Evolutionary conservation across 2,888 invertebrate species (phyloP).

Genomic region (Cyaniris semiargus): DNA sequence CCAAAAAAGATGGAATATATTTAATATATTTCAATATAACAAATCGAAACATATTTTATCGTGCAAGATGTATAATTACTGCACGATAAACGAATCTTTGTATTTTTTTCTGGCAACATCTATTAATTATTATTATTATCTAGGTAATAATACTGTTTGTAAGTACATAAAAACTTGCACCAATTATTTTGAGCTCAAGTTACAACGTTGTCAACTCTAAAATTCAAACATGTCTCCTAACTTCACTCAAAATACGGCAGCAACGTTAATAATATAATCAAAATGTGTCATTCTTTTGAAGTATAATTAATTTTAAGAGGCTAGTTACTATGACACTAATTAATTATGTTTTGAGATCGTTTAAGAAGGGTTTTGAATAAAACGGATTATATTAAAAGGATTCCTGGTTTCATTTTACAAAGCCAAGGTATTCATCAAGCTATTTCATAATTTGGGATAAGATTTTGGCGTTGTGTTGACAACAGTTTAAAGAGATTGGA

Average conservation of each 20-base stretch:
- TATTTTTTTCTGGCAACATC: too few relatives aligned
- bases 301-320: conserved; percentile 2
- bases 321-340: conserved; percentile 5
- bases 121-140: too few relatives aligned
- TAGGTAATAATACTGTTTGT: too few relatives aligned
- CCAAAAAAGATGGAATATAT: too few relatives aligned
- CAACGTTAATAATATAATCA: conserved; percentile 8
- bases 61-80: too few relatives aligned
- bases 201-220: neutral
- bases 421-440: neutral
- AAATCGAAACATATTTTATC: too few relatives aligned
- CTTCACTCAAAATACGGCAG: neutral
- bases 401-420: neutral
- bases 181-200: neutral
- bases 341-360: conserved; percentile 10
- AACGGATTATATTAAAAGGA: neutral
- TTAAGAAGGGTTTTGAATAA: neutral
- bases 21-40: too few relatives aligned
- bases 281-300: neutral
- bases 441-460: neutral
- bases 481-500: too few relatives aligned
- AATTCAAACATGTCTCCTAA: neutral
- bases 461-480: too few relatives aligned
- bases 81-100: too few relatives aligned
- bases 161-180: neutral